Evolutionary conservation across 2,113 vertebrate species (phyloP).

Genomic region (Heterochromis multidens): DNA sequence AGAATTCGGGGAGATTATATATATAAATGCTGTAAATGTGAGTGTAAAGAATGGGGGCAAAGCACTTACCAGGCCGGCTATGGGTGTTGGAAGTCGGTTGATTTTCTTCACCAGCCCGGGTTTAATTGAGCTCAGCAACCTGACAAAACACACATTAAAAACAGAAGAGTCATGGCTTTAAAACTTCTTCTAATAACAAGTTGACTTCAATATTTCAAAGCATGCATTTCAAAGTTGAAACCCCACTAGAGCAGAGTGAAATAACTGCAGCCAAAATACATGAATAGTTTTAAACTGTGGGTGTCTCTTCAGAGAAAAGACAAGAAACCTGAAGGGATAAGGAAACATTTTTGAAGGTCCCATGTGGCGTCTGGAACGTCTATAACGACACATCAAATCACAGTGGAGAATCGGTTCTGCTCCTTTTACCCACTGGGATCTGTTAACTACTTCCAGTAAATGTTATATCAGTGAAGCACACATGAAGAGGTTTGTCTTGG

Average conservation of each 20-base stretch:
- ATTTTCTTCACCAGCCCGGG: constrained; percentile 95
- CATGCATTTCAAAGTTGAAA: neutral
- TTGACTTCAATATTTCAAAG: neutral
- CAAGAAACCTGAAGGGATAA: neutral
- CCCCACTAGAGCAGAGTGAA: neutral
- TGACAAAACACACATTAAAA: constrained; percentile 52
- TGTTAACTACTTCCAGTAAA: neutral
- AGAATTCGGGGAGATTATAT: too few species aligned
- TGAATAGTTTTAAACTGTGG: neutral
- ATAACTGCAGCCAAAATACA: neutral
- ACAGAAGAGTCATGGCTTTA: neutral
- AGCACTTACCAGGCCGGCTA: constrained; percentile 85
- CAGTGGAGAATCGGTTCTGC: neutral
- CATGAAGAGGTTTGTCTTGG: neutral
- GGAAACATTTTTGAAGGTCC: neutral
- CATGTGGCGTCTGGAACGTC: neutral
- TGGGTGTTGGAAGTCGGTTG: constrained; percentile 91
- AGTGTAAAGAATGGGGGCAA: neutral
- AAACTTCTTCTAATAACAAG: neutral
- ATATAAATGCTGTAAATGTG: neutral
- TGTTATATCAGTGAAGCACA: neutral
- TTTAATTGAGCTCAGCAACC: constrained; percentile 94
- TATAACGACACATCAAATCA: constrained; percentile 15
- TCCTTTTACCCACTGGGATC: neutral
- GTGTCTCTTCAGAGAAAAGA: neutral